Evolutionary conservation across 2,113 vertebrate species (phyloP).

Genomic region (Daphoenositta chrysoptera): DNA sequence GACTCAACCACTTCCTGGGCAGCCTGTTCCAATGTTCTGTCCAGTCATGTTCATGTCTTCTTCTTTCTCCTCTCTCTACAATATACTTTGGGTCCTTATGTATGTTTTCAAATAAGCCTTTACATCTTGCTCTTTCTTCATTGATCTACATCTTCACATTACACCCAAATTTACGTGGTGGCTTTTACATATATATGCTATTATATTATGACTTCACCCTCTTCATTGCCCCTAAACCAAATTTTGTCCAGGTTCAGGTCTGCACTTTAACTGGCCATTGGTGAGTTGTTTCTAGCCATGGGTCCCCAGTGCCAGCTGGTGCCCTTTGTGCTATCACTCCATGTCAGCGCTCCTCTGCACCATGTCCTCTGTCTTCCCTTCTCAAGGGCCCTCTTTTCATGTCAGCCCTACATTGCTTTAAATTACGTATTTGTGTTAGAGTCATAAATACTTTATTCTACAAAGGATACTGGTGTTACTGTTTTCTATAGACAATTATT

Average conservation of each 20-base stretch:
- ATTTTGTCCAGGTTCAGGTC: not conserved
- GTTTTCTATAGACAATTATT: not conserved
- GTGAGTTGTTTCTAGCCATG: not conserved
- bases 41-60: not conserved
- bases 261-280: not conserved
- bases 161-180: not conserved
- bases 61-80: not conserved
- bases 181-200: not conserved
- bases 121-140: not conserved
- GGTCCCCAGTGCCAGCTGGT: not conserved
- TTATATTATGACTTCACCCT: not conserved
- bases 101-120: not conserved
- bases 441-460: not conserved
- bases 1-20: not conserved
- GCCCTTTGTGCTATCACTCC: rapidly evolving
- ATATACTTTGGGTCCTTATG: not conserved
- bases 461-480: not conserved
- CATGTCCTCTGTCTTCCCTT: not conserved
- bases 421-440: not conserved
- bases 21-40: not conserved
- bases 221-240: not conserved
- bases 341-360: rapidly evolving
- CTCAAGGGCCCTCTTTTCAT: not conserved
- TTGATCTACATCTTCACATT: not conserved
- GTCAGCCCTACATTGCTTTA: not conserved